Percentiles rank a stretch among this genome's conserved stretches.
Conservation (phyloP, 1,140 invertebrate species). For the Zophobas morio region DNA sequence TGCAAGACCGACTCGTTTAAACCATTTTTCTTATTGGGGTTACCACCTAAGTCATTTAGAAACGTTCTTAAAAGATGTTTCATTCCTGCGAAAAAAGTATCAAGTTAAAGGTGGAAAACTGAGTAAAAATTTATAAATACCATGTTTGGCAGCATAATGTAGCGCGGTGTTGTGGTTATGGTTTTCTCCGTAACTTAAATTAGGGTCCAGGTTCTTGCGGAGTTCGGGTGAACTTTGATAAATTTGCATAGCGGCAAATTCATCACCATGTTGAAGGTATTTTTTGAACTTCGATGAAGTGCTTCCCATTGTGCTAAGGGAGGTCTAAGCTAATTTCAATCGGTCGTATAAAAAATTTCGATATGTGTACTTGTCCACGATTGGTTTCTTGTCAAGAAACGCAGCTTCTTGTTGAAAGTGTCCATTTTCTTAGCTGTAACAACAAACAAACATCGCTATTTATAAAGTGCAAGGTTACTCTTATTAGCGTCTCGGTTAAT, state of each 20-base stretch:
- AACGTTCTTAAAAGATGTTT: slow-evolving; percentile 77
- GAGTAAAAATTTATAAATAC: slow-evolving; percentile 68
- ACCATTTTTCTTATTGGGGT: slow-evolving; percentile 80
- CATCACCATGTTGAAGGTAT: slow-evolving; percentile 81
- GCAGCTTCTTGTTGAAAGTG: slow-evolving; percentile 47
- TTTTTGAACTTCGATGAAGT: slow-evolving; percentile 81
- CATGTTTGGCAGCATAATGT: slow-evolving; percentile 79
- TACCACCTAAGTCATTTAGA: slow-evolving; percentile 76
- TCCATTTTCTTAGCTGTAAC: slow-evolving; percentile 58
- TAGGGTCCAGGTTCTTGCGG: slow-evolving; percentile 78
- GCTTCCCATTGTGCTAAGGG: slow-evolving; percentile 73
- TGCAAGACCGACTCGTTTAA: slow-evolving; percentile 78
- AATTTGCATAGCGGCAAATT: slow-evolving; percentile 78
- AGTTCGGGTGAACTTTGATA: slow-evolving; percentile 76
- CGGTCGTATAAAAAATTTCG: slow-evolving; percentile 51
- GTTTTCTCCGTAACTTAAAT: slow-evolving; percentile 78
- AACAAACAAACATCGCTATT: slow-evolving; percentile 36
- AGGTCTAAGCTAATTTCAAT: slow-evolving; percentile 47
- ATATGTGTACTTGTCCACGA: slow-evolving; percentile 54
- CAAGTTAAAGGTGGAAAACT: neutral
- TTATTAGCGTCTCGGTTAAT: neutral
- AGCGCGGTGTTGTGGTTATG: slow-evolving; percentile 80
- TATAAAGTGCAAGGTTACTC: neutral
- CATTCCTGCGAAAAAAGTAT: slow-evolving; percentile 62
- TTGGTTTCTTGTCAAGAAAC: slow-evolving; percentile 62